Conservation (phyloP, 30 jellyfish, hydroid and myxozoan species). For the Cassiopea andromeda region DNA sequence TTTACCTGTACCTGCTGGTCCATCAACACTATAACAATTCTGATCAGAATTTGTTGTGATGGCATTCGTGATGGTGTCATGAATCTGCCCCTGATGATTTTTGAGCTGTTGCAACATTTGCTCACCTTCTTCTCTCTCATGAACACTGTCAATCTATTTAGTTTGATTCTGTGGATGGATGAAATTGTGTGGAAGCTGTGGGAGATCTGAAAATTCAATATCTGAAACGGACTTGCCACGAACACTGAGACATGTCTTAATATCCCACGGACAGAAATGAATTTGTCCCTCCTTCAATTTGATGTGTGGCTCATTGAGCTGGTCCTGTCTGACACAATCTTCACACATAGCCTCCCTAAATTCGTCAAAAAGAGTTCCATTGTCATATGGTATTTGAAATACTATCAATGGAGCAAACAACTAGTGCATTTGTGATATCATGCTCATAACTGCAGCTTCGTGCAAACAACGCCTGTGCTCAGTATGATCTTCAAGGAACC, state of each 20-base stretch:
- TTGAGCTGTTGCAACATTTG: neutral
- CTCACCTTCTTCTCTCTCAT: too few relatives aligned
- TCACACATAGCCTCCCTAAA: neutral
- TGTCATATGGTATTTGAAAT: neutral
- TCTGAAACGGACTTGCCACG: neutral
- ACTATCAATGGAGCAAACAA: too few relatives aligned
- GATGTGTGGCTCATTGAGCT: slow-evolving; percentile 23
- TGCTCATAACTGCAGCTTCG: neutral
- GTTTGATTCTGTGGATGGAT: neutral
- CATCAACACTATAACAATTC: too few relatives aligned
- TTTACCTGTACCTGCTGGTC: too few relatives aligned
- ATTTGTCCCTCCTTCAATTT: neutral
- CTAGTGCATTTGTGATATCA: too few relatives aligned
- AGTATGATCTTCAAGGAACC: slow-evolving; percentile 30
- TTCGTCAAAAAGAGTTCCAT: slow-evolving; percentile 42
- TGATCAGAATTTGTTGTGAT: too few relatives aligned
- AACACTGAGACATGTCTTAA: slow-evolving; percentile 22
- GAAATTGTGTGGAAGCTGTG: neutral
- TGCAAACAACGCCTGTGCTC: slow-evolving; percentile 51
- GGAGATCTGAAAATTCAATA: too few relatives aligned
- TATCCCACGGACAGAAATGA: slow-evolving; percentile 26
- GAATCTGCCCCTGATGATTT: neutral
- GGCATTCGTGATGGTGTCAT: neutral
- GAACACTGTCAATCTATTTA: neutral
- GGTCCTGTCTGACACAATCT: slow-evolving; percentile 9